Conservation (phyloP, 2,797 vertebrate genomes). For the Columba guinea region DNA sequence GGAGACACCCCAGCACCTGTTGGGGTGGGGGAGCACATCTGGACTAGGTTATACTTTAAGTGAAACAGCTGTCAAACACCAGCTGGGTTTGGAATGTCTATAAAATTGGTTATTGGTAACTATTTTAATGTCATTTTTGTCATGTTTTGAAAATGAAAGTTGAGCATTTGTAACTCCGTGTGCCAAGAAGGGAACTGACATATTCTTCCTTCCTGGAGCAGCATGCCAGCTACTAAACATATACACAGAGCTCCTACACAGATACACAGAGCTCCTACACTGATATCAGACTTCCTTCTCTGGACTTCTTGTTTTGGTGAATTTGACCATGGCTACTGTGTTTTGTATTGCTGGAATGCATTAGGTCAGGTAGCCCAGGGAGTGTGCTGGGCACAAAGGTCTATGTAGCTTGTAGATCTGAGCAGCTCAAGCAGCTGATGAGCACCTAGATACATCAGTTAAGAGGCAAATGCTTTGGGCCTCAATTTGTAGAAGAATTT, state of each 20-base stretch:
- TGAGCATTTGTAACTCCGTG: neutral
- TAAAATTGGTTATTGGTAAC: neutral
- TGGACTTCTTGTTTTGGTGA: neutral
- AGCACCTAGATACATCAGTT: neutral
- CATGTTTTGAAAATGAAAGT: neutral
- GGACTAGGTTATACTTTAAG: neutral
- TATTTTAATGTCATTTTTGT: neutral
- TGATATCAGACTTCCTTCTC: rapidly evolving
- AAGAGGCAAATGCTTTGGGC: neutral
- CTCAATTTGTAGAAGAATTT: slow-evolving; percentile 5
- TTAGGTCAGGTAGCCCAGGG: neutral
- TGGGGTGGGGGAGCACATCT: rapidly evolving
- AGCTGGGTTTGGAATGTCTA: neutral
- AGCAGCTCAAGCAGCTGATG: neutral
- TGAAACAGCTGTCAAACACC: neutral
- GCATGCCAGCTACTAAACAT: neutral
- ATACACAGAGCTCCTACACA: neutral
- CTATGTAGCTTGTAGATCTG: neutral
- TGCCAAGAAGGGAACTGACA: neutral
- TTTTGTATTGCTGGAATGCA: neutral
- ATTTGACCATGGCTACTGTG: neutral
- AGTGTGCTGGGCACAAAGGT: neutral
- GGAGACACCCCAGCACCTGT: rapidly evolving
- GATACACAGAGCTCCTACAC: neutral
- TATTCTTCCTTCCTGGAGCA: neutral